Evolutionary conservation across 1,140 invertebrate species (phyloP), one percentile per base, ranked within the genome.

Genomic region (Lepidurus apus): DNA sequence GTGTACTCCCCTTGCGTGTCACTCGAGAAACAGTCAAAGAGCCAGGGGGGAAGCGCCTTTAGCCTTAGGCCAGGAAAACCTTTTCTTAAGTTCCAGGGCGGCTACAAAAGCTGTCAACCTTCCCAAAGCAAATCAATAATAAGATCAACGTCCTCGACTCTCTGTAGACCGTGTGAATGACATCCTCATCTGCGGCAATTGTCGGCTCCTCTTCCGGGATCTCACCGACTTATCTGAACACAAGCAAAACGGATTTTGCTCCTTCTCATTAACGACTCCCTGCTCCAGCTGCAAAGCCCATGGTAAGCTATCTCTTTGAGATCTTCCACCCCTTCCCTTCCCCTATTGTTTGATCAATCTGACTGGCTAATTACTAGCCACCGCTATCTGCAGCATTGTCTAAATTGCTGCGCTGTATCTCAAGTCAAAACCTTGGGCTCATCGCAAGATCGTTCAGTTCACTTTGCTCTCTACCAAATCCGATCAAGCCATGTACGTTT

Each of bases 141-240:
- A 65, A 65, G 53, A 65, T 21, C 17, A 65, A 65, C 53, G 74
- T 42, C 45, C 17, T 34, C 17, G 26, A 7, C 76, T 80, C 77
- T 80, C 77, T 79, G 80, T 17, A 65, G 53, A 65, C 53, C 53
- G 53, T 1, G 17, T 21, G 13, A 65, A 17, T 21, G 93, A 95
- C 85, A 93, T 94, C 84, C 87, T 95, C 84, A 95, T 95, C 83
- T 95, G 93, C 85, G 93, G 93, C 80, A 94, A 93, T 85, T 95
- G 93, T 85, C 88, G 93, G 82, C 91, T 93, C 86, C 90, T 92
- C 86, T 95, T 94, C 85, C 90, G 90, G 75, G 92, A 93, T 81
- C 87, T 95, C 44, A 90, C 91, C 83, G 92, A 93, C 82, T 87
- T 95, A 82, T 88, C 94, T 81, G 92, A 94, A 83, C 93, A 95